These are phyloP conservation scores for Oxyruncus cristatus DNA, from an alignment of 2,113 vertebrate species.

Conservation along the genomic window DNA sequence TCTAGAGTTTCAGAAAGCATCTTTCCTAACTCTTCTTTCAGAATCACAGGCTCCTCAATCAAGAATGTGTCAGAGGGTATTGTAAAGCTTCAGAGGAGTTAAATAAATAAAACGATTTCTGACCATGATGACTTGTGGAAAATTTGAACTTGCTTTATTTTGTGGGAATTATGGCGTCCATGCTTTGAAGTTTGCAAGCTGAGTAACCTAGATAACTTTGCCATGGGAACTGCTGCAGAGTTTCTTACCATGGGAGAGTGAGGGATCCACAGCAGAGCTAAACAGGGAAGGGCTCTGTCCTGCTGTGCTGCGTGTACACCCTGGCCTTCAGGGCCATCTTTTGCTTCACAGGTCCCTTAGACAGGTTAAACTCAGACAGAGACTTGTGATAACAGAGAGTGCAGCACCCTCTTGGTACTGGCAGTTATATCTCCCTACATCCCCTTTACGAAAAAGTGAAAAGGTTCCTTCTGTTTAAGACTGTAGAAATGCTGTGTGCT, in stretches of 20 bases:
- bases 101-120: background rate
- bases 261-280: background rate
- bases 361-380: background rate
- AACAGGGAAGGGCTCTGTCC: too few species aligned
- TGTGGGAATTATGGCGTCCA: background rate
- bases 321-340: background rate
- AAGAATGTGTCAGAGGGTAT: background rate
- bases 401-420: fast-evolving
- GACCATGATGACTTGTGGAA: background rate
- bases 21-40: background rate
- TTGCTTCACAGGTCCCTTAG: background rate
- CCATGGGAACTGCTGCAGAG: background rate
- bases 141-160: background rate
- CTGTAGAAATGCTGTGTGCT: background rate
- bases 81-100: background rate
- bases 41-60: background rate
- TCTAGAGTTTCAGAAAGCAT: background rate
- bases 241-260: background rate
- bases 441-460: background rate
- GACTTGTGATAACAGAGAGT: background rate
- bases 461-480: background rate
- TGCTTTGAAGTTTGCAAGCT: background rate
- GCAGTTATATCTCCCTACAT: background rate
- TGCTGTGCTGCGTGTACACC: fast-evolving
- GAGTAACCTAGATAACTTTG: background rate